Conservation (phyloP, 2,888 invertebrate species). For the Synanthedon vespiformis region DNA sequence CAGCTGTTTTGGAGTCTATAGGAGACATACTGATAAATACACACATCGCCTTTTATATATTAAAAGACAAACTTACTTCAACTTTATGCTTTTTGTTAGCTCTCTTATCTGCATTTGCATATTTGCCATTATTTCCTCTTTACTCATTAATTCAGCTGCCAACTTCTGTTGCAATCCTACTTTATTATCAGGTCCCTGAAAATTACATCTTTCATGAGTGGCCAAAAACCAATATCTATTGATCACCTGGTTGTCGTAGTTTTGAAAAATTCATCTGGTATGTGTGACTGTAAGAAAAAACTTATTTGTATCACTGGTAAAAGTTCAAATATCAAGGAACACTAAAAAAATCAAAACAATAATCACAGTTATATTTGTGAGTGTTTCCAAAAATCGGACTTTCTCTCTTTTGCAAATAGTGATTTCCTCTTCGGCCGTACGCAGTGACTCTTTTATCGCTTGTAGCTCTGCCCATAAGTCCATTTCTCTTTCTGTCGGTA, state of each 20-base stretch:
- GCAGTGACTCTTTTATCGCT: conserved; percentile 52
- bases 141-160: conserved; percentile 56
- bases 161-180: conserved; percentile 59
- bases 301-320: conserved; percentile 9
- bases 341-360: not conserved
- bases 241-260: conserved; percentile 21
- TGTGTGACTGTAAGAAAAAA: conserved; percentile 44
- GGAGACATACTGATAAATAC: no score
- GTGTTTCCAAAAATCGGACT: conserved; percentile 52
- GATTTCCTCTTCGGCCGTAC: conserved; percentile 53
- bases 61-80: conserved; percentile 33
- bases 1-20: no score
- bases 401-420: conserved; percentile 48
- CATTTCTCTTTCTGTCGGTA: conserved; percentile 56
- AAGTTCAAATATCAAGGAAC: not conserved
- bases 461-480: conserved; percentile 55
- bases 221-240: not conserved
- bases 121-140: conserved; percentile 54
- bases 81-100: conserved; percentile 48
- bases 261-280: conserved; percentile 36
- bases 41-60: no score
- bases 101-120: conserved; percentile 58
- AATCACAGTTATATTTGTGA: conserved; percentile 52
- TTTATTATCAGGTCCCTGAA: conserved; percentile 52
- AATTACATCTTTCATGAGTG: not conserved